These are phyloP conservation scores for Desmodus rotundus DNA, from an alignment of 2,113 vertebrate species.

Conservation along the genomic window DNA sequence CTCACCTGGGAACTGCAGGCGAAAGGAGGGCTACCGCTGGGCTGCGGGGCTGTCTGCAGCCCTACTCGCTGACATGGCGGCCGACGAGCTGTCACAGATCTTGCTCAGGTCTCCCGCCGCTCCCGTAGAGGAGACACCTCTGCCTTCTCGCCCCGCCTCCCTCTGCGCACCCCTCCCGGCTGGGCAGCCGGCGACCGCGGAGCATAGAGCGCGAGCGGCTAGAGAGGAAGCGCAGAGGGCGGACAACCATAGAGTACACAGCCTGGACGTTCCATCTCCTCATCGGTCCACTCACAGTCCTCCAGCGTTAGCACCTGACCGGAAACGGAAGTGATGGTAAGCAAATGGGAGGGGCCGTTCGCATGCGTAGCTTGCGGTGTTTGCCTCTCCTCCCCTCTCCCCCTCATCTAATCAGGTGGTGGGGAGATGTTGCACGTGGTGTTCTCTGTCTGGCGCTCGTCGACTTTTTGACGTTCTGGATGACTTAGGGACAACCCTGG, in stretches of 20 bases:
- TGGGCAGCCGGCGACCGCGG: slow-evolving; percentile 6
- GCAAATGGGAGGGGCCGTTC: not conserved
- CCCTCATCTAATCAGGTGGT: rapidly evolving
- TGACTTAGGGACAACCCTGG: not conserved
- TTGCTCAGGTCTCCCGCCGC: slow-evolving; percentile 51
- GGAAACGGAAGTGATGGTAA: slow-evolving; percentile 63
- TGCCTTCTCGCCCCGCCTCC: slow-evolving; percentile 59
- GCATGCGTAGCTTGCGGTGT: not conserved
- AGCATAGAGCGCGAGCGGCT: slow-evolving; percentile 70
- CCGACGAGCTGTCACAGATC: slow-evolving; percentile 63
- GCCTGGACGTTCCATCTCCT: not conserved
- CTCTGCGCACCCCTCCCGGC: slow-evolving; percentile 1
- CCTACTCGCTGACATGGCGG: slow-evolving; percentile 67
- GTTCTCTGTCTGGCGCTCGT: rapidly evolving
- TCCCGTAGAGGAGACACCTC: not conserved
- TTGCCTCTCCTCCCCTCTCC: not conserved
- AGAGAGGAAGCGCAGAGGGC: slow-evolving; percentile 45
- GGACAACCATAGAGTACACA: slow-evolving; percentile 60
- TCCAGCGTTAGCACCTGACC: not conserved
- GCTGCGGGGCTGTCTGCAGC: not conserved
- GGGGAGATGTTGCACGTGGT: not conserved
- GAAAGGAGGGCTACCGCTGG: slow-evolving; percentile 13
- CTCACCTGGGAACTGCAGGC: slow-evolving; percentile 61
- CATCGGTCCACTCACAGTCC: not conserved
- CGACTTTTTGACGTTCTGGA: too few relatives aligned